Evolutionary conservation across 2,888 invertebrate genomes (phyloP).

Genomic region (Laspeyria flexula): DNA sequence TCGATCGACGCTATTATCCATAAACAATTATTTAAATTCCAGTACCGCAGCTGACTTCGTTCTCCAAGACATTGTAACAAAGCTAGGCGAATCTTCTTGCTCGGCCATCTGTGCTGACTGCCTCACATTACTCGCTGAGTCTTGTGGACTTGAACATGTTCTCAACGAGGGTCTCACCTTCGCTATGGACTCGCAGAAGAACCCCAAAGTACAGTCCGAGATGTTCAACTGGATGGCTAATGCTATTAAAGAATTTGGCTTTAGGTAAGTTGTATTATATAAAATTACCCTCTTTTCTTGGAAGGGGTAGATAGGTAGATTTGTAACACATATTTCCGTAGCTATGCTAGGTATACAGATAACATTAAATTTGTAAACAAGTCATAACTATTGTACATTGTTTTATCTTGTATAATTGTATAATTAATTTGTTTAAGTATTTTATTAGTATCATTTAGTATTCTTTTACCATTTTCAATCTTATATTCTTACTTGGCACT

Average conservation of each 20-base stretch:
- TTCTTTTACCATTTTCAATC: too few relatives aligned
- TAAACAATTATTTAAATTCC: slow-evolving; percentile 4
- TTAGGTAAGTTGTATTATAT: slow-evolving; percentile 86
- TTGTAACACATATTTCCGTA: too few relatives aligned
- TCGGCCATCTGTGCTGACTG: slow-evolving; percentile 89
- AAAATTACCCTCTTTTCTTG: too few relatives aligned
- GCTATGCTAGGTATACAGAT: too few relatives aligned
- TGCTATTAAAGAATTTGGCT: slow-evolving; percentile 95
- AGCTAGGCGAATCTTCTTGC: slow-evolving; percentile 94
- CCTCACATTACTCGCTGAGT: slow-evolving; percentile 92
- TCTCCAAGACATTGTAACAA: slow-evolving; percentile 92
- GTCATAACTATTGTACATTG: too few relatives aligned
- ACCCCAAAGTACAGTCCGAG: slow-evolving; percentile 96
- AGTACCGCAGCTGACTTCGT: slow-evolving; percentile 91
- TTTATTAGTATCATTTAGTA: too few relatives aligned
- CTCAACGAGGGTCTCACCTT: slow-evolving; percentile 89
- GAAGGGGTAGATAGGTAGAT: too few relatives aligned
- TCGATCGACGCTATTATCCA: too few relatives aligned
- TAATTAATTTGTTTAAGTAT: too few relatives aligned
- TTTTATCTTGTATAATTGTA: too few relatives aligned
- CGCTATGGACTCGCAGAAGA: slow-evolving; percentile 94
- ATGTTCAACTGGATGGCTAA: slow-evolving; percentile 92
- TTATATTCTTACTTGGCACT: too few relatives aligned
- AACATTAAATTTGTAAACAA: too few relatives aligned
- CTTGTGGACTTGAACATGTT: slow-evolving; percentile 91